Evolutionary conservation across 2,888 invertebrate genomes (phyloP), one percentile per base, ranked within the genome.

Genomic region (Calameuta filiformis): DNA sequence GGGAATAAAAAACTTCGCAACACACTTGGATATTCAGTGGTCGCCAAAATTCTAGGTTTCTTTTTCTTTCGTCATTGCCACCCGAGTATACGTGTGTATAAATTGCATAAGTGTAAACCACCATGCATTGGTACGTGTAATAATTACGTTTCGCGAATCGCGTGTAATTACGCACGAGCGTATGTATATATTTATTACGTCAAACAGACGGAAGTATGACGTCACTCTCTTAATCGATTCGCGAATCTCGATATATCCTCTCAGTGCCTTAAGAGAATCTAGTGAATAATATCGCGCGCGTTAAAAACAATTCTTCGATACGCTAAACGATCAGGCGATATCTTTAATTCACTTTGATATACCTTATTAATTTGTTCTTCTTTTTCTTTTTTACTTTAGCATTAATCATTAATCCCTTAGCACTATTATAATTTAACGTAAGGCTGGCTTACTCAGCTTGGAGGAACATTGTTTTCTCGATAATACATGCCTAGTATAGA

Each of bases 361-460:
- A 31, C 71, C 11, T 31, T 71, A 71, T 34, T 31, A 71, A 4
- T 71, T 31, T 34, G 31, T 31, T 71, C 31, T 71, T 69, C 15
- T 23, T 15, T 69, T 3, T 15, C 30, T 11, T 33, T 12, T 31
- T 33, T 74, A 74, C 1, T 23, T 56, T 56, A 56, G 56, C 56
- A 56, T 56, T 56, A 56, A 56, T 56, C 56, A 56, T 9, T 79
- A 78, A 73, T 69, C 76, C 76, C 83, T 84, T 83, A 85, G 78
- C 82, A 77, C 83, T 84, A 83, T 77, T 56, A 75, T 82, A 81
- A 85, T 87, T 86, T 86, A 87, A 86, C 86, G 88, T 91, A 91
- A 91, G 91, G 91, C 91, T 90, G 90, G 90, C 90, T 90, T 90
- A 89, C 89, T 91, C 89, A 89, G 90, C 90, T 90, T 89, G 86